Percentiles rank a stretch among this genome's conserved stretches.
These are phyloP conservation scores for Drosophila lacertosa DNA, from an alignment of 1,140 invertebrate species.

Conservation along the genomic window DNA sequence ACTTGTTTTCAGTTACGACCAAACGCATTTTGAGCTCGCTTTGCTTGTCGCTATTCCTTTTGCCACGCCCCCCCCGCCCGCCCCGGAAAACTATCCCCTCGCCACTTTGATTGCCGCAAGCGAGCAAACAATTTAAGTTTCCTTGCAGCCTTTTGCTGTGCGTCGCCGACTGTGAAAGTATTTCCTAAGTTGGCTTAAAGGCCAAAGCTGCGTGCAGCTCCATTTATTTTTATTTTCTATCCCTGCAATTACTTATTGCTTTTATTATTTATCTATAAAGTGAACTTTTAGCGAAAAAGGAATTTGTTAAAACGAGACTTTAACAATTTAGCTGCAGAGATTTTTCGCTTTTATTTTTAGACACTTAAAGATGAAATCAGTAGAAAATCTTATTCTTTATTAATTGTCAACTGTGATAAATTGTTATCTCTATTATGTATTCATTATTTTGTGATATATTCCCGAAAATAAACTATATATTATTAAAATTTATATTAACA, in stretches of 20 bases:
- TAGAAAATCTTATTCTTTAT: too few species aligned
- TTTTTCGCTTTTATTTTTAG: too few species aligned
- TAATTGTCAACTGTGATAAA: too few species aligned
- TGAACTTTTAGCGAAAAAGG: neutral
- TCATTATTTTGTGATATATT: too few species aligned
- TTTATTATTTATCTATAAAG: neutral
- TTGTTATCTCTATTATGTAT: too few species aligned
- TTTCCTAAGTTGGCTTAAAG: neutral
- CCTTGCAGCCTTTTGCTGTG: slow-evolving; percentile 12
- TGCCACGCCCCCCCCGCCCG: neutral
- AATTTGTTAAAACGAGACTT: neutral
- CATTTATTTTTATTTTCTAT: neutral
- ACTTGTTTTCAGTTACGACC: slow-evolving; percentile 22
- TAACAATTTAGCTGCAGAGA: too few species aligned
- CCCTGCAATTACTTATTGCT: neutral
- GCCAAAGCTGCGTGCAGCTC: neutral
- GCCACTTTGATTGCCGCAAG: slow-evolving; percentile 2
- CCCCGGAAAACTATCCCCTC: neutral
- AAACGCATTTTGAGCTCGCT: slow-evolving; percentile 1
- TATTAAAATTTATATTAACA: neutral
- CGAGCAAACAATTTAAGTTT: slow-evolving; percentile 34
- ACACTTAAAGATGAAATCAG: too few species aligned
- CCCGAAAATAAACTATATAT: too few species aligned
- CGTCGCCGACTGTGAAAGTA: neutral
- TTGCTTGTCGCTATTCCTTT: neutral